Evolutionary conservation across 2,888 invertebrate genomes (phyloP).

Genomic region (Agriopis aurantiaria): DNA sequence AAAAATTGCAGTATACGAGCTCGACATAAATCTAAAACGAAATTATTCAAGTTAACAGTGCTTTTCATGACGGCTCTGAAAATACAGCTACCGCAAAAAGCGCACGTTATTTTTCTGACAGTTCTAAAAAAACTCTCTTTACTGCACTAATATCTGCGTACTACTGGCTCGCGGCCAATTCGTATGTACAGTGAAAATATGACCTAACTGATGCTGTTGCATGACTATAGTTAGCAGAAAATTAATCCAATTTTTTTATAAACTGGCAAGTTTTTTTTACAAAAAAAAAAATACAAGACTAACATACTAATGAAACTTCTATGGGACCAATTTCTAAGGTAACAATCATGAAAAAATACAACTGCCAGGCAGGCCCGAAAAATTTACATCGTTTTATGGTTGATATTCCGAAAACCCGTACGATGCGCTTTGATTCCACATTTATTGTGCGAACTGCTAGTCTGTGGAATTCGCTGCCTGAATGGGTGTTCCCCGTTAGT

Average conservation of each 20-base stretch:
- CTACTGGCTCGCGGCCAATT: constrained; percentile 29
- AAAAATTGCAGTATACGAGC: background rate
- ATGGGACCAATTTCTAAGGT: too few species aligned
- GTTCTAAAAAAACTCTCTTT: constrained; percentile 30
- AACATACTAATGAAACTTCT: too few species aligned
- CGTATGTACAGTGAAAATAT: constrained; percentile 10
- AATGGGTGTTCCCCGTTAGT: too few species aligned
- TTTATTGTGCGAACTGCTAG: too few species aligned
- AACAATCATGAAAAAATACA: too few species aligned
- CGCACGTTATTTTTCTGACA: constrained; percentile 32
- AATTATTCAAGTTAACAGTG: constrained; percentile 2
- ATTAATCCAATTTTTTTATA: background rate
- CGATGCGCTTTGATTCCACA: too few species aligned
- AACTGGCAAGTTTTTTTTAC: background rate
- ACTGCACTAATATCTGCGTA: constrained; percentile 35
- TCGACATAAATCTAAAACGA: background rate
- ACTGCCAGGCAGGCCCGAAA: too few species aligned
- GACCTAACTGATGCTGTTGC: background rate
- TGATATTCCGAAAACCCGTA: too few species aligned
- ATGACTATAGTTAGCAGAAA: background rate
- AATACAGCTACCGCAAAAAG: constrained; percentile 21
- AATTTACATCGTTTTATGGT: too few species aligned
- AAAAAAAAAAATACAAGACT: too few species aligned
- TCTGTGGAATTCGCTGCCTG: too few species aligned
- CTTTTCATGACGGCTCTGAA: constrained; percentile 17